Conservation (phyloP, 2,113 vertebrate species). For the Lamprologus callipterus region DNA sequence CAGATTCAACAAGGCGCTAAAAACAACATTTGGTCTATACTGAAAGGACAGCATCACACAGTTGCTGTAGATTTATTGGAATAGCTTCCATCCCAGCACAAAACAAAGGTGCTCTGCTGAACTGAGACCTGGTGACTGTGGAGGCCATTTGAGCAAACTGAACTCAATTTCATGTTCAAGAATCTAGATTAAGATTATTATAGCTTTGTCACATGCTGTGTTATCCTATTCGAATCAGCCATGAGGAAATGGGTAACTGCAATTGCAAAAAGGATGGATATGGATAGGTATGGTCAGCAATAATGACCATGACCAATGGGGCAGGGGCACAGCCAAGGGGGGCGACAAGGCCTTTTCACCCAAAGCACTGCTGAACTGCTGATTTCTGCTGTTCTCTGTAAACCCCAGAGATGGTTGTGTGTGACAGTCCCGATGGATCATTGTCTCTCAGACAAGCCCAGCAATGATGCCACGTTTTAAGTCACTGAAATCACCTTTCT, state of each 20-base stretch:
- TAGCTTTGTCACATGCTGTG: not conserved
- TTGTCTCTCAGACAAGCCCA: not conserved
- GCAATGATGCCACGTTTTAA: not conserved
- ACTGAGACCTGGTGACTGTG: not conserved
- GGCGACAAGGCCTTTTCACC: not conserved
- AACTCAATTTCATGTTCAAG: not conserved
- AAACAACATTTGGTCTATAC: not conserved
- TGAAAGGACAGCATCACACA: not conserved
- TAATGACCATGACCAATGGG: not conserved
- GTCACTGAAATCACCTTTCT: not conserved
- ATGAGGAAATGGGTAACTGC: not conserved
- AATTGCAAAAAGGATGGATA: not conserved
- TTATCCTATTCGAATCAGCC: not conserved
- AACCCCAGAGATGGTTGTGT: not conserved
- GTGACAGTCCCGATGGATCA: not conserved
- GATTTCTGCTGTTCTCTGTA: not conserved
- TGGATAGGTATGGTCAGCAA: not conserved
- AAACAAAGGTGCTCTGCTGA: not conserved
- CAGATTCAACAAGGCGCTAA: not conserved
- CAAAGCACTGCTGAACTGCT: not conserved
- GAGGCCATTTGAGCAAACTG: not conserved
- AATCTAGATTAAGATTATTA: not conserved
- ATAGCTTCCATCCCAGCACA: not conserved
- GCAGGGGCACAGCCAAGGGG: not conserved
- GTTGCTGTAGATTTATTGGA: not conserved